Evolutionary conservation across 2,888 invertebrate genomes (phyloP).

Genomic region (Creontiades dilutus): DNA sequence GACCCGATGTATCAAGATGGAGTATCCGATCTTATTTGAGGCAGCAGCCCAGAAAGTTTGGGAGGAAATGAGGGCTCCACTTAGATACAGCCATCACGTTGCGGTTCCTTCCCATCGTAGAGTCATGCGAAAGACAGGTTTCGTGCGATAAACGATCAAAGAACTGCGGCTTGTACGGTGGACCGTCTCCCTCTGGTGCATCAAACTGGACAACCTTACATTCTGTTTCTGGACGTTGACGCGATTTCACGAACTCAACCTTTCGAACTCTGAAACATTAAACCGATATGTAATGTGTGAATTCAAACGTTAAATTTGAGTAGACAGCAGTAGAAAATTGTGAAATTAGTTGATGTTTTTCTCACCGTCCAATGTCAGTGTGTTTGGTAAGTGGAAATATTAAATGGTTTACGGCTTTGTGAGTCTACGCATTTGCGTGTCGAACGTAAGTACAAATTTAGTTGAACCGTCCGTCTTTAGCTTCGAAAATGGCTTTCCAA

Average conservation of each 20-base stretch:
- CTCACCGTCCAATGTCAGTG: background rate
- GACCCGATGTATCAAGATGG: conserved; percentile 4
- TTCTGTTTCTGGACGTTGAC: background rate
- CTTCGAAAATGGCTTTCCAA: too few species aligned
- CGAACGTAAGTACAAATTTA: too few species aligned
- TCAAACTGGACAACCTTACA: background rate
- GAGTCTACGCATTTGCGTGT: too few species aligned
- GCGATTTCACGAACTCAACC: background rate
- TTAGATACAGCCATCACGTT: background rate
- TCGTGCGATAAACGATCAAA: background rate
- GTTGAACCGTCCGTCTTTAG: too few species aligned
- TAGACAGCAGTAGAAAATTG: too few species aligned
- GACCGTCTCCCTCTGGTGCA: too few species aligned
- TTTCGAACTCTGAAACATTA: background rate
- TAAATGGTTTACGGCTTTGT: too few species aligned
- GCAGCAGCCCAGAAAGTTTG: conserved; percentile 26
- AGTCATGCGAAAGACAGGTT: background rate
- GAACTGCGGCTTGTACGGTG: background rate
- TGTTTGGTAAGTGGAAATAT: background rate
- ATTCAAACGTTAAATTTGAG: too few species aligned
- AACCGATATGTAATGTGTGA: background rate
- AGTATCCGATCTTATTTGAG: conserved; percentile 28
- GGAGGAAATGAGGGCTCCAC: conserved; percentile 4
- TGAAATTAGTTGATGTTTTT: background rate
- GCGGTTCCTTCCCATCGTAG: background rate